Evolutionary conservation across 2,888 invertebrate genomes (phyloP).

Genomic region (Epistrophe eligans): DNA sequence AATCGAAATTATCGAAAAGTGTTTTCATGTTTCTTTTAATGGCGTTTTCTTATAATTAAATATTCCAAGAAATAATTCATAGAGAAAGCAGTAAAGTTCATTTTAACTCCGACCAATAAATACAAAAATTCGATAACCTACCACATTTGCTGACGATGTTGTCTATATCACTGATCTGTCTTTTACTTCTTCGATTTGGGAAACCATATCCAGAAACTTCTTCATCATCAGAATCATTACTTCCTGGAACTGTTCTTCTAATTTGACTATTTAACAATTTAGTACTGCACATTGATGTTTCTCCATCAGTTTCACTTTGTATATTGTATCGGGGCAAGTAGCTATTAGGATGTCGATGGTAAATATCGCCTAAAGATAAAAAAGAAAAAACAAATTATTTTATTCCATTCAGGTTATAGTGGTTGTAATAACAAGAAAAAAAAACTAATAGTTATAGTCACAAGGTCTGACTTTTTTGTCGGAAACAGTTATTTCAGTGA

Average conservation of each 20-base stretch:
- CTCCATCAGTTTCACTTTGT: conserved; percentile 88
- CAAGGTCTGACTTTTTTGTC: no score
- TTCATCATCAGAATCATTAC: conserved; percentile 82
- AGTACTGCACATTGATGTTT: conserved; percentile 80
- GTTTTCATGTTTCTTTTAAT: no score
- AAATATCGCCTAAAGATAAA: conserved; percentile 86
- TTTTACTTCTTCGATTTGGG: conserved; percentile 83
- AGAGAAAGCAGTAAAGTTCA: no score
- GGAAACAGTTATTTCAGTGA: no score
- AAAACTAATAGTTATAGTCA: no score
- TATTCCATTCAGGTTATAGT: neutral
- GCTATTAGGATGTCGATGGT: conserved; percentile 92
- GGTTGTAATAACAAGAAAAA: no score
- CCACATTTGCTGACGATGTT: conserved; percentile 77
- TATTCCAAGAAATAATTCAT: neutral
- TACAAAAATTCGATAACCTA: conserved; percentile 50
- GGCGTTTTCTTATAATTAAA: no score
- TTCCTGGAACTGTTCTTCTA: conserved; percentile 78
- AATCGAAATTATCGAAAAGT: no score
- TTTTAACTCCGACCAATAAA: neutral
- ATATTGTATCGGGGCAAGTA: conserved; percentile 90
- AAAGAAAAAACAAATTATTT: neutral
- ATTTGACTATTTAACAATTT: conserved; percentile 77
- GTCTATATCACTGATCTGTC: conserved; percentile 80
- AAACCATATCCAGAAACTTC: conserved; percentile 85